Evolutionary conservation across 2,797 vertebrate species (phyloP).

Genomic region (Lophius americanus): DNA sequence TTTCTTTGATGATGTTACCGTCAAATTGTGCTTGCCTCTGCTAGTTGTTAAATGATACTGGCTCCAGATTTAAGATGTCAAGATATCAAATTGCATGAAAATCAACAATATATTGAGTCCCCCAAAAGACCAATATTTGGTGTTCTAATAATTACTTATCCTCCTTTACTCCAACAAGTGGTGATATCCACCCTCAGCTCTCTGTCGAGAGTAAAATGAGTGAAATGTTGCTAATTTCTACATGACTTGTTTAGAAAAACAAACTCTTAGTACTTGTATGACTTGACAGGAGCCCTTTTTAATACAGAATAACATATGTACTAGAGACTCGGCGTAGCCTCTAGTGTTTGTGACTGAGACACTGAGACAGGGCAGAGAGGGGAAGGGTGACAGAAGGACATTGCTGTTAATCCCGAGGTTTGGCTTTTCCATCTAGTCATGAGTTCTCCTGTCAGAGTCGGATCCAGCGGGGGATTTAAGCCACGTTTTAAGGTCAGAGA

Average conservation of each 20-base stretch:
- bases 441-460: conserved; percentile 16
- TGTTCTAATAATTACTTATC: too few relatives aligned
- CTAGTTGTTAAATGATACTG: too few relatives aligned
- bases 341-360: conserved; percentile 3
- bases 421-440: conserved; percentile 6
- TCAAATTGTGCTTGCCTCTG: too few relatives aligned
- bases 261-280: not conserved
- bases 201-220: not conserved
- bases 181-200: too few relatives aligned
- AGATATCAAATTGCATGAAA: too few relatives aligned
- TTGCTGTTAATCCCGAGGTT: conserved; percentile 12
- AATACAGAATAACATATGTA: not conserved
- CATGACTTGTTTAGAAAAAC: not conserved
- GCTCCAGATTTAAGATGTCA: too few relatives aligned
- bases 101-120: too few relatives aligned
- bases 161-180: too few relatives aligned
- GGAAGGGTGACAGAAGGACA: conserved; percentile 9
- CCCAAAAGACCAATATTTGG: too few relatives aligned
- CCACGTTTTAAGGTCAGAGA: conserved; percentile 37
- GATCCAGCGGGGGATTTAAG: conserved; percentile 39
- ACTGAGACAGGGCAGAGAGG: not conserved
- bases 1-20: too few relatives aligned
- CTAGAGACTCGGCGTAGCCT: too few relatives aligned
- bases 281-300: not conserved
- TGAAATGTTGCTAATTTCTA: not conserved